phyloP scores from a whole-genome alignment of 2,888 invertebrate genomes.

The Dicyrtomina minuta region DNA sequence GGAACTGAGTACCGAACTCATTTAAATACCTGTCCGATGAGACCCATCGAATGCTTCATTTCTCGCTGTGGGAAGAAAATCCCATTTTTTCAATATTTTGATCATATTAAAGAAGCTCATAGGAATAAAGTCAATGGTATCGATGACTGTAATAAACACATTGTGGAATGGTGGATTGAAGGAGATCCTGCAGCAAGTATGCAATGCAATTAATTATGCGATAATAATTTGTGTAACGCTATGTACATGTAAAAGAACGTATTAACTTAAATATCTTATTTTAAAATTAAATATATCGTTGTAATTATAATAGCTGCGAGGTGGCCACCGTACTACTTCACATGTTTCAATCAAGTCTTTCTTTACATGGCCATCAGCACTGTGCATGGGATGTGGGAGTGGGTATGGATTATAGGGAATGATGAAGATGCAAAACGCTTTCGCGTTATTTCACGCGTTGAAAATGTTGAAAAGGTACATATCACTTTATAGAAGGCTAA shows the following conservation, averaged over 20 bases:
- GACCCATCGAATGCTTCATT: slow-evolving; percentile 39
- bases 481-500: not conserved
- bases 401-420: slow-evolving; percentile 40
- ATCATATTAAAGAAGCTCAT: slow-evolving; percentile 36
- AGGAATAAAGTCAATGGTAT: slow-evolving; percentile 40
- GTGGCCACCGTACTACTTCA: slow-evolving; percentile 44
- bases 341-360: slow-evolving; percentile 42
- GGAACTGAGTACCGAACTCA: slow-evolving; percentile 34
- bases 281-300: not conserved
- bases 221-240: not conserved
- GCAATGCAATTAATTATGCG: not conserved
- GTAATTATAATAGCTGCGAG: slow-evolving; percentile 29
- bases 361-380: slow-evolving; percentile 41
- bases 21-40: slow-evolving; percentile 32
- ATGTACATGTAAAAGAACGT: not conserved
- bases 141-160: slow-evolving; percentile 31
- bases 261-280: not conserved
- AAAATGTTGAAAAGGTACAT: slow-evolving; percentile 33
- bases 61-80: slow-evolving; percentile 34
- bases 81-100: slow-evolving; percentile 38
- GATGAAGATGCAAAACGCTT: slow-evolving; percentile 40
- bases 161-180: slow-evolving; percentile 44
- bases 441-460: slow-evolving; percentile 18
- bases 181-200: slow-evolving; percentile 38
- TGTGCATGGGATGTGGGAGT: slow-evolving; percentile 42